Percentiles rank a stretch among this genome's conserved stretches.
phyloP scores from a whole-genome alignment of 2,797 vertebrate species.

The Liasis olivaceus region DNA sequence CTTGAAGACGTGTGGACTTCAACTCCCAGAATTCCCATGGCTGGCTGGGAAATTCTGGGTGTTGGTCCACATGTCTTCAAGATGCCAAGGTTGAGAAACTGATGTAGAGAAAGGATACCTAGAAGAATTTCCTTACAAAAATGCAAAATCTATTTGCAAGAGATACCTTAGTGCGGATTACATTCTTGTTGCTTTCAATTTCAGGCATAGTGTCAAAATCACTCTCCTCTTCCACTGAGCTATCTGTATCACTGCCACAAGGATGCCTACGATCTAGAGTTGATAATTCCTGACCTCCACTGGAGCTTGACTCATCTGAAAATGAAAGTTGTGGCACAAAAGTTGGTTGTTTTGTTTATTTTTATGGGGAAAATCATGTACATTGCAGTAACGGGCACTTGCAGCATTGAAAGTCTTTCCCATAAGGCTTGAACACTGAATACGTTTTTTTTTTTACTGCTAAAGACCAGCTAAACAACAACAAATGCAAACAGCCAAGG shows the following conservation, averaged over 20 bases:
- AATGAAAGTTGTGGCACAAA: slow-evolving; percentile 10
- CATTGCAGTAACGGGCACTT: background rate
- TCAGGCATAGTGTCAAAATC: slow-evolving; percentile 81
- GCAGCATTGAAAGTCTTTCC: background rate
- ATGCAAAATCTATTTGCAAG: background rate
- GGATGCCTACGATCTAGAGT: slow-evolving; percentile 49
- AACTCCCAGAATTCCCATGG: too few species aligned
- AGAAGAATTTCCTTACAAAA: background rate
- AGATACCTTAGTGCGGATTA: slow-evolving; percentile 79
- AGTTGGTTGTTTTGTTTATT: background rate
- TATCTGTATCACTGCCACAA: slow-evolving; percentile 75
- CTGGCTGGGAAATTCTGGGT: too few species aligned
- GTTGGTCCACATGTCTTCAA: too few species aligned
- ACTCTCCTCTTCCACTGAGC: slow-evolving; percentile 79
- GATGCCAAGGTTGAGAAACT: too few species aligned
- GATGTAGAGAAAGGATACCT: background rate
- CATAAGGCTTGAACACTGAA: background rate
- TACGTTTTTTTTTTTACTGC: background rate
- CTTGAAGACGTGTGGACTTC: too few species aligned
- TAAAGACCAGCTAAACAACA: background rate
- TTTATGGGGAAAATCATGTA: background rate
- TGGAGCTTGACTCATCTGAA: slow-evolving; percentile 76
- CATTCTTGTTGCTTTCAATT: slow-evolving; percentile 78
- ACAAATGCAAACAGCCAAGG: background rate
- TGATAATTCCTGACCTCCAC: slow-evolving; percentile 61